Evolutionary conservation across 37 sponge, comb jelly and placozoan genomes (phyloP), one percentile per base, ranked within the genome.

Genomic region (Haliclona indistincta): DNA sequence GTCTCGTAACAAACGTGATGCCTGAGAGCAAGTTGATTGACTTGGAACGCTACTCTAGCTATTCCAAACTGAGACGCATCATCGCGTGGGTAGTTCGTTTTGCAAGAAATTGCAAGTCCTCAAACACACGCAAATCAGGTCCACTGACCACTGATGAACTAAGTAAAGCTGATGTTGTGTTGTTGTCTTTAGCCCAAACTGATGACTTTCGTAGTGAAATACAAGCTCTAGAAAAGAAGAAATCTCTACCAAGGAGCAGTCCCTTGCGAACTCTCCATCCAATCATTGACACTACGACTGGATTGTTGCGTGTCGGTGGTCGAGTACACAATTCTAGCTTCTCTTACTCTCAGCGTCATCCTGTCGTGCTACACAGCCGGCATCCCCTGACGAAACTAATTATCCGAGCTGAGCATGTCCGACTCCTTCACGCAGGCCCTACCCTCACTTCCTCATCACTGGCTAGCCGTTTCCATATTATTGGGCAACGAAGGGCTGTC

Each of bases 221-320:
- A 8, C 7, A 7, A 8, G 4, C 51, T 19, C 70, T 68, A 4
- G 6, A 10, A 3, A 13, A 13, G 49, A 40, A 34, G 3, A 25
- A 4, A 8, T 22, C 70, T 32, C n/a, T 68, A n/a, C 10, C 51
- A 11, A 56, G 68, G 13, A 54, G 38, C 11, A 80, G 64, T 63
- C 17, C n/a, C 4, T 0, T 58, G 15, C 40, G 11, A 32, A 28
- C 71, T 25, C 71, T 80, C 25, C 55, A 70, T 29, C 80, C 74
- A 43, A 73, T 86, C 32, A 1, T 86, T 15, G 86, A 86, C 67
- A 23, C 38, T 13, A n/a, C n/a, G n/a, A 40, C 38, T 39, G 56
- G 52, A n/a, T 19, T 86, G 19, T 68, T 78, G 2, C 56, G 79
- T 8, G 73, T 77, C 20, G 74, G 74, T 43, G 86, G 79, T n/a